Base-by-base conservation (phyloP, 2,113 vertebrate species). In the Rhinichthys klamathensis region DNA sequence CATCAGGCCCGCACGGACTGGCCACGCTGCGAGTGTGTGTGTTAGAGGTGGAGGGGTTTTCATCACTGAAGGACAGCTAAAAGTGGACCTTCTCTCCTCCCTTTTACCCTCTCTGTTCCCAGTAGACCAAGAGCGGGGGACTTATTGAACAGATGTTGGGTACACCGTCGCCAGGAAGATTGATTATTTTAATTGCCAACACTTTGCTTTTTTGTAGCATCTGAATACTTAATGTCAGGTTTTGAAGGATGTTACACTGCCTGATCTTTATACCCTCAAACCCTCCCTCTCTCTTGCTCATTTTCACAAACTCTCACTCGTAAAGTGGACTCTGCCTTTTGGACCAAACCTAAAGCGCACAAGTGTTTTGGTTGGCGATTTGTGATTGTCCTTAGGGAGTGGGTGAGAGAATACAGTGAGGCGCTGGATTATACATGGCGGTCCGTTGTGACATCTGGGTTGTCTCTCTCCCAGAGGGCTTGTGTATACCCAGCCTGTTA, bases 141-240 rank as follows among this genome's bases (percentile, higher is more conserved):
- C 96, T 95, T 94, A 95, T 95, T 96, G 96, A 97, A 97, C 97
- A 98, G 97, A 97, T 98, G 97, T 97, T 97, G 95, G 92, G 94
- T 96, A 93, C 95, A 92, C 94, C 96, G 95, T 94, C 94, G 95
- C 90, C 88, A 91, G 92, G 93, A 97, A 97, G 97, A 99, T 97
- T 97, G 97, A 98, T 98, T 96, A 95, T 96, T 97, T 98, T 99
- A 98, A 99, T 97, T 97, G 97, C 95, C 93, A 91, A 93, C 95
- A 95, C 95, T 97, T 97, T 97, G 94, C 96, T 93, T 90, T 97
- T 96, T 95, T 95, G 95, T 96, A 95, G 96, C 95, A 96, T 97
- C 95, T 96, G 97, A 97, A 98, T 97, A 95, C 94, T 95, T 97
- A 97, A 97, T 96, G 96, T 96, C 96, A 96, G 94, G 91, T 95